A percentile compares a stretch with the other conserved stretches of the same genome.
These are phyloP conservation scores for Serrognathus titanus DNA, from an alignment of 2,888 invertebrate genomes.

Conservation along the genomic window DNA sequence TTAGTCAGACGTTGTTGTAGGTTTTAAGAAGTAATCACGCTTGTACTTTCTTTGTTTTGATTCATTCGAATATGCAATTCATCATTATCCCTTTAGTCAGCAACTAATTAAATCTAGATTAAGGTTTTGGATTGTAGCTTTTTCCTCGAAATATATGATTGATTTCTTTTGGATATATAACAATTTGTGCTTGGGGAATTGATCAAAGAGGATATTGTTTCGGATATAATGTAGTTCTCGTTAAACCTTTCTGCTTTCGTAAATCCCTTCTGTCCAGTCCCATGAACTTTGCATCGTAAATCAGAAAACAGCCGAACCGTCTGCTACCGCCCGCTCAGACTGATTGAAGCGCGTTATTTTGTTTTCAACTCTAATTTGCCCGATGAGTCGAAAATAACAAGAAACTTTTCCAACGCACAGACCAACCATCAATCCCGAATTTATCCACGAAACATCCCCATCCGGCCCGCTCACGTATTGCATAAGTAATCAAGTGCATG, in stretches of 20 bases:
- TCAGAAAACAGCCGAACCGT: not conserved
- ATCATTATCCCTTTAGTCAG: no score
- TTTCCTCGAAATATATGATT: no score
- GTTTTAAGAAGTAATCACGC: constrained; percentile 14
- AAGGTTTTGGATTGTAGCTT: no score
- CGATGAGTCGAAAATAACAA: not conserved
- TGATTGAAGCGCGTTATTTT: not conserved
- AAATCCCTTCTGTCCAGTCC: not conserved
- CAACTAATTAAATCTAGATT: no score
- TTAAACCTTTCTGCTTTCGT: not conserved
- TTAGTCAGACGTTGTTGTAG: constrained; percentile 1
- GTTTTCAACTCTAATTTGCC: not conserved
- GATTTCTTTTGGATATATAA: no score
- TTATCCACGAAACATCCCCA: no score
- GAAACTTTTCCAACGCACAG: not conserved
- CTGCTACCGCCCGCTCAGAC: not conserved
- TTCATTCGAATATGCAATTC: no score
- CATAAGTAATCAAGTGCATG: no score
- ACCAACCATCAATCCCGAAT: no score
- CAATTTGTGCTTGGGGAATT: no score
- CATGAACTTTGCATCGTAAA: not conserved
- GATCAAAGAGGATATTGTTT: not conserved
- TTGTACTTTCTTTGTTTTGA: constrained; percentile 2
- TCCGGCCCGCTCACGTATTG: no score
- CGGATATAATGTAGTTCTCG: not conserved